Conservation (phyloP, 2,113 vertebrate genomes). For the Albula glossodonta region DNA sequence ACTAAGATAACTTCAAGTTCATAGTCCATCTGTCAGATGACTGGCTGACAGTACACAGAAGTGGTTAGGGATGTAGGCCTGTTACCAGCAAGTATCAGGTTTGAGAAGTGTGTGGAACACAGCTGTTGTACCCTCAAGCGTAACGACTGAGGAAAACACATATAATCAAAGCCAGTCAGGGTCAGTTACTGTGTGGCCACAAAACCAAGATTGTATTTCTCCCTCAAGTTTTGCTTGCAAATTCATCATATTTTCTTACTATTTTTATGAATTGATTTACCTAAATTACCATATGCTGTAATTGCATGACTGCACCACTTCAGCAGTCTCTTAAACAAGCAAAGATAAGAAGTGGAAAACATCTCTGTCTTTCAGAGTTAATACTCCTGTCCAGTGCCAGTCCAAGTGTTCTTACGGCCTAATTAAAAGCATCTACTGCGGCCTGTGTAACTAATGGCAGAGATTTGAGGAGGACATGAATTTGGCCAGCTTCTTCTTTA, state of each 20-base stretch:
- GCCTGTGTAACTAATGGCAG: background rate
- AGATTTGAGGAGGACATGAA: background rate
- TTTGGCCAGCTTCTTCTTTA: background rate
- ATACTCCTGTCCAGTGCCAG: background rate
- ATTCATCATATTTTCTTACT: background rate
- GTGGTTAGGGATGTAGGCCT: background rate
- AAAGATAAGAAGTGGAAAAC: background rate
- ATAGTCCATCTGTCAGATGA: background rate
- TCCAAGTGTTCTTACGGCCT: background rate
- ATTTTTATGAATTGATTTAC: background rate
- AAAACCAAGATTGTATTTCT: background rate
- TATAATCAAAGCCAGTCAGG: background rate
- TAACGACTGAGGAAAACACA: background rate
- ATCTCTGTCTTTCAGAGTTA: background rate
- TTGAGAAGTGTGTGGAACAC: background rate
- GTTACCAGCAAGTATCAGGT: background rate
- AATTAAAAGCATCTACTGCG: background rate
- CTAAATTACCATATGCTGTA: background rate
- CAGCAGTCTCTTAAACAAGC: background rate
- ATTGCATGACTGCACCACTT: background rate
- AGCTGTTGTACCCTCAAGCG: background rate
- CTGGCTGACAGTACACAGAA: background rate
- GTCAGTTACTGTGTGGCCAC: background rate
- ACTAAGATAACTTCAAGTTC: background rate
- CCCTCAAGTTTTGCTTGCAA: background rate